These are phyloP conservation scores for Glossosoma conforme DNA, from an alignment of 1,140 invertebrate genomes.

Conservation along the genomic window DNA sequence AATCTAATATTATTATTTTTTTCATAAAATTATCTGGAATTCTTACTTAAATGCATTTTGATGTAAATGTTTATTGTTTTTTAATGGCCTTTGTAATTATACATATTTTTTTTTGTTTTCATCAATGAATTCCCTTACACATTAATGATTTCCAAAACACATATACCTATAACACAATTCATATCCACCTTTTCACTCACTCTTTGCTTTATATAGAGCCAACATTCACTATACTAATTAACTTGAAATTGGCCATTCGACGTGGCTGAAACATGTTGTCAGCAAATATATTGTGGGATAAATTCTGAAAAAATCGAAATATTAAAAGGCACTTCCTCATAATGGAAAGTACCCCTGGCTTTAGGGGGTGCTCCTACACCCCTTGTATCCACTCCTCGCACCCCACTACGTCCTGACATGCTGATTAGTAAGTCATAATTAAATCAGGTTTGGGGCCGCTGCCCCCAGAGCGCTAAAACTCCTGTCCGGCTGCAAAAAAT, in stretches of 20 bases:
- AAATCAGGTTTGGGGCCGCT: conserved; percentile 25
- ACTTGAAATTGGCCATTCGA: conserved; percentile 1
- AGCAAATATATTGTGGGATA: conserved; percentile 2
- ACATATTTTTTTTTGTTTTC: too few relatives aligned
- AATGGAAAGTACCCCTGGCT: neutral
- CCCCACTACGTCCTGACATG: conserved; percentile 14
- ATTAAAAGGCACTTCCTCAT: neutral
- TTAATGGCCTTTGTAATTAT: too few relatives aligned
- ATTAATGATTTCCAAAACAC: too few relatives aligned
- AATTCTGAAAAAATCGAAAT: neutral
- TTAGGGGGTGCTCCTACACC: neutral
- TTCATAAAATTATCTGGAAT: too few relatives aligned
- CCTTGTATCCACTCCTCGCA: neutral
- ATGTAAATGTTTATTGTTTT: too few relatives aligned
- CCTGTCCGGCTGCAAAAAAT: conserved; percentile 4
- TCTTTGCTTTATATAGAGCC: too few relatives aligned
- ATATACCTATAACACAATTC: too few relatives aligned
- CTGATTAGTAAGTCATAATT: conserved; percentile 30
- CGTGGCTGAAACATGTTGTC: conserved; percentile 4
- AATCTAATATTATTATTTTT: too few relatives aligned
- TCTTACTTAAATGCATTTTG: too few relatives aligned
- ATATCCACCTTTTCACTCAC: too few relatives aligned
- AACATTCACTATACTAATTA: conserved; percentile 3
- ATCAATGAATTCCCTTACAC: too few relatives aligned
- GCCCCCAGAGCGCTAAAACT: conserved; percentile 6